These are phyloP conservation scores for Hipposideros armiger DNA, from an alignment of 2,113 vertebrate species.

Conservation along the genomic window DNA sequence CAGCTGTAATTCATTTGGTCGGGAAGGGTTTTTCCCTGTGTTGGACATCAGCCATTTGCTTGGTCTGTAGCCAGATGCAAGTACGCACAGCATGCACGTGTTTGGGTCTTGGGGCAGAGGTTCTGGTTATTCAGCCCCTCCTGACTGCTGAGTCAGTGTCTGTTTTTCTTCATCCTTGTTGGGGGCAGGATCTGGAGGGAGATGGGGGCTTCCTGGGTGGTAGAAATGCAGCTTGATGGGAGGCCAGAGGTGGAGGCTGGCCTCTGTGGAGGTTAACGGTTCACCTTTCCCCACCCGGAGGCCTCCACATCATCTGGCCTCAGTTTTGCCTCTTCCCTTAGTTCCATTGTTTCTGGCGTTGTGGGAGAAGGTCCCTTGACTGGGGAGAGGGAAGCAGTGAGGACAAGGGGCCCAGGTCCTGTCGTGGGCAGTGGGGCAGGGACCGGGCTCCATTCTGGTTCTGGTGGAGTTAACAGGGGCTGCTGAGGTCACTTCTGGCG, in stretches of 20 bases:
- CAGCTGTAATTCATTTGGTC: not conserved
- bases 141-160: constrained; percentile 79
- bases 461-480: constrained; percentile 66
- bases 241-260: not conserved
- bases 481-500: constrained; percentile 82
- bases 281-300: not conserved
- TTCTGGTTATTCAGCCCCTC: constrained; percentile 71
- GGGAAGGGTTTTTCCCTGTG: not conserved
- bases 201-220: constrained; percentile 41
- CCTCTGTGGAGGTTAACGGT: not conserved
- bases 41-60: not conserved
- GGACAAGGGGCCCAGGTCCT: not conserved
- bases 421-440: not conserved
- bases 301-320: not conserved
- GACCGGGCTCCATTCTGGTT: not conserved
- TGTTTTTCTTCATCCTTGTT: not conserved
- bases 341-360: no score
- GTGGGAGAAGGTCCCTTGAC: not conserved
- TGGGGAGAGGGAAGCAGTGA: not conserved
- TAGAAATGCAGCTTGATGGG: not conserved
- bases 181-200: not conserved
- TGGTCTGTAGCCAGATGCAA: constrained; percentile 54
- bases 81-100: not conserved
- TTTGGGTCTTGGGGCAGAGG: not conserved
- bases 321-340: no score